Percentiles rank a stretch among this genome's conserved stretches.
Evolutionary conservation across 2,113 vertebrate species (phyloP).

Genomic region (Acanthisitta chloris): DNA sequence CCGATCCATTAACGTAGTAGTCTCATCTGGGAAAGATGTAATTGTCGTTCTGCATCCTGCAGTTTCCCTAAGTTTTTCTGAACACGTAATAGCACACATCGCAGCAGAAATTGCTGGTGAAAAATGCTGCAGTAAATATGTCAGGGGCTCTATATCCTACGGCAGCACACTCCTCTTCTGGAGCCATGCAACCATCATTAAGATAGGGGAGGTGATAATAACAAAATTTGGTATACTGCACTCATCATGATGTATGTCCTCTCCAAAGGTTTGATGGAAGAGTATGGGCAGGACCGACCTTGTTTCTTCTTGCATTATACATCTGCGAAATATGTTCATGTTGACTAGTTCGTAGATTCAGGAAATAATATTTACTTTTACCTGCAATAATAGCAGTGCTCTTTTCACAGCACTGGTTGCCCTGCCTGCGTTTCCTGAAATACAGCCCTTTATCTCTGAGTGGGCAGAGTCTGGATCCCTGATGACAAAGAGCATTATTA

Average conservation of each 20-base stretch:
- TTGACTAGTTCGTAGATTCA: not conserved
- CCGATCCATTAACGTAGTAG: slow-evolving; percentile 32
- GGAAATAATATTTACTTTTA: not conserved
- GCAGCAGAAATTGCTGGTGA: slow-evolving; percentile 10
- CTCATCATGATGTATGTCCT: not conserved
- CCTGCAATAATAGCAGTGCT: not conserved
- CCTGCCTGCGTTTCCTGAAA: not conserved
- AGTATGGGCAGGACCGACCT: not conserved
- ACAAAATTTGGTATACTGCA: not conserved
- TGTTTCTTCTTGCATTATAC: not conserved
- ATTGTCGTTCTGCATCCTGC: slow-evolving; percentile 44
- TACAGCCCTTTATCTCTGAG: not conserved
- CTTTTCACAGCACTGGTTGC: not conserved
- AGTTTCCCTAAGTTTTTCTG: slow-evolving; percentile 43
- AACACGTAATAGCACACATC: not conserved
- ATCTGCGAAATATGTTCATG: not conserved
- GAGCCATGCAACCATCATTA: not conserved
- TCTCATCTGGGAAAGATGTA: slow-evolving; percentile 52
- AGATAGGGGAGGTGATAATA: slow-evolving; percentile 10
- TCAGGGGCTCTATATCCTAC: not conserved
- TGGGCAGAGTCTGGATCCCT: not conserved
- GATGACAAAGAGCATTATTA: not conserved
- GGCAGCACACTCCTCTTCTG: not conserved
- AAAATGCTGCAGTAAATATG: slow-evolving; percentile 61
- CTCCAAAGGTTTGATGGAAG: not conserved